Conservation (phyloP, 2,113 vertebrate species). For the Sylvia atricapilla region DNA sequence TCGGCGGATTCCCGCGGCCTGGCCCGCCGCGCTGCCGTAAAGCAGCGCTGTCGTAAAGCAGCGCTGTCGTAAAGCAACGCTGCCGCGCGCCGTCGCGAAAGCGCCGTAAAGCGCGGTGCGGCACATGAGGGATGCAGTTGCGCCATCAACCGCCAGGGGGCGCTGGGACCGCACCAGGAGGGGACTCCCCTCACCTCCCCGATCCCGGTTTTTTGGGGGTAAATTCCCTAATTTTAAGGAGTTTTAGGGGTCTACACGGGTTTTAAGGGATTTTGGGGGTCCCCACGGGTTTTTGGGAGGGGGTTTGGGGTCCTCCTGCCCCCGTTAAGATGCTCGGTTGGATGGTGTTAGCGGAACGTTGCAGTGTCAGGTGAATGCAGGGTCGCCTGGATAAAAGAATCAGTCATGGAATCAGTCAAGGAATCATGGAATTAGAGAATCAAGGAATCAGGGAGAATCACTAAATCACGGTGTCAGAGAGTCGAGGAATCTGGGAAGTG, state of each 20-base stretch:
- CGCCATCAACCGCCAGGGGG: background rate
- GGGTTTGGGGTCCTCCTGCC: accelerated
- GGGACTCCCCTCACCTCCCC: too few relatives aligned
- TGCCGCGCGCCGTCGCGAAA: background rate
- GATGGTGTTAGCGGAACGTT: background rate
- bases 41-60: background rate
- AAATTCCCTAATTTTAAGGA: background rate
- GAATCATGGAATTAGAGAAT: background rate
- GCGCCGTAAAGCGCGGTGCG: background rate
- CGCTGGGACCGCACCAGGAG: accelerated
- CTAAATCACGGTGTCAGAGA: background rate
- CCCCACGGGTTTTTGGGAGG: background rate
- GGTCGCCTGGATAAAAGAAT: too few relatives aligned
- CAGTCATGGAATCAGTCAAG: background rate
- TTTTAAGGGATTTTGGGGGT: background rate
- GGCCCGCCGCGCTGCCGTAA: background rate
- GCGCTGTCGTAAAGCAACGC: background rate
- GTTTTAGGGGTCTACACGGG: too few relatives aligned
- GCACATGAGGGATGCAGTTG: background rate
- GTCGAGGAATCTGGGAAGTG: too few relatives aligned
- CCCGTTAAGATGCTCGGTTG: too few relatives aligned
- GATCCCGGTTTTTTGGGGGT: background rate
- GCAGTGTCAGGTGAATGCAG: background rate
- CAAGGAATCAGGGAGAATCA: background rate
- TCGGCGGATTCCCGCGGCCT: background rate